Conservation (phyloP, 2,113 vertebrate genomes). For the Nibea coibor region DNA sequence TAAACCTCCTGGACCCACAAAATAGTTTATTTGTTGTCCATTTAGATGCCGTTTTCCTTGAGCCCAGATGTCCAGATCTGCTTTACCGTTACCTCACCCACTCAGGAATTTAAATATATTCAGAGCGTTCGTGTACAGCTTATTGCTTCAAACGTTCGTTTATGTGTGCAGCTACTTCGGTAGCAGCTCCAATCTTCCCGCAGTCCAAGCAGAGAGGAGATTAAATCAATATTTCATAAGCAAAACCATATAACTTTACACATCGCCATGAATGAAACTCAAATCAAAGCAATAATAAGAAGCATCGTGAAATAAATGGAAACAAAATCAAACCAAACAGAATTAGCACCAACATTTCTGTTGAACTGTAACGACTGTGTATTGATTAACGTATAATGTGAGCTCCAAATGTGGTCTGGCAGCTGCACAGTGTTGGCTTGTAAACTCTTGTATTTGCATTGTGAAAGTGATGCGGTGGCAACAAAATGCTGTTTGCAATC, state of each 20-base stretch:
- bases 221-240: conserved; percentile 30
- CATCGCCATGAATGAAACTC: background rate
- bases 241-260: background rate
- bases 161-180: background rate
- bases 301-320: conserved; percentile 5
- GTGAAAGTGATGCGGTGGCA: conserved; percentile 15
- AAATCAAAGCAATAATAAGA: background rate
- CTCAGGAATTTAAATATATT: conserved; percentile 16
- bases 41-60: conserved; percentile 42
- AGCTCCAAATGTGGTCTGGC: conserved; percentile 18
- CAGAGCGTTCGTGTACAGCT: background rate
- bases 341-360: background rate
- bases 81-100: background rate
- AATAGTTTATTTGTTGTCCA: conserved; percentile 56
- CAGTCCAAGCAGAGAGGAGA: background rate
- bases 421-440: conserved; percentile 26
- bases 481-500: conserved; percentile 20
- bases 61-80: conserved; percentile 36
- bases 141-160: background rate
- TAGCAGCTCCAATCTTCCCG: background rate
- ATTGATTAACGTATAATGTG: conserved; percentile 27
- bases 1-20: conserved; percentile 50
- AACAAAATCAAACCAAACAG: conserved; percentile 5
- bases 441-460: background rate
- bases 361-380: background rate